Percentiles rank a stretch among this genome's conserved stretches.
These are phyloP conservation scores for Bubo scandiacus DNA, from an alignment of 2,113 vertebrate genomes.

Conservation along the genomic window DNA sequence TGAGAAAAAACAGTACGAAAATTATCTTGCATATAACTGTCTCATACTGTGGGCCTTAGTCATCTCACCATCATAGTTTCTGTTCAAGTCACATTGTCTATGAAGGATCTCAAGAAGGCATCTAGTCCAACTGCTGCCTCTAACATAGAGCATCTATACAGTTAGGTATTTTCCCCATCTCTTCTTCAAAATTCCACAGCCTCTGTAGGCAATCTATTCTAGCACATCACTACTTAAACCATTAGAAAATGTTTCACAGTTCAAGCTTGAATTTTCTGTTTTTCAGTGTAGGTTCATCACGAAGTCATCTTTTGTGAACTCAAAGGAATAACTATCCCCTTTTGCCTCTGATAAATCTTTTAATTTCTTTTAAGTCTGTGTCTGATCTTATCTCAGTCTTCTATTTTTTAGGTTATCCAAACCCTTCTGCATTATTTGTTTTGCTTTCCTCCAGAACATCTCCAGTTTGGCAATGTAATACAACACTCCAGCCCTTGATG, in stretches of 20 bases:
- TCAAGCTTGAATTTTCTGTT: not conserved
- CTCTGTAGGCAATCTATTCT: not conserved
- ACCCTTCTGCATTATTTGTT: not conserved
- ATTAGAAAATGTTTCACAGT: not conserved
- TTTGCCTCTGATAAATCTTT: not conserved
- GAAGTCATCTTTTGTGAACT: not conserved
- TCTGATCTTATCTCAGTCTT: not conserved
- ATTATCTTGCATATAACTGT: not conserved
- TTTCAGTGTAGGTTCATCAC: not conserved
- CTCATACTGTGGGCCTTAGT: not conserved
- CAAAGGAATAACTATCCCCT: not conserved
- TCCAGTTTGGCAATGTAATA: not conserved
- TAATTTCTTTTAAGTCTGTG: not conserved
- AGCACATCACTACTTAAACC: not conserved
- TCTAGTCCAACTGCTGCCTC: not conserved
- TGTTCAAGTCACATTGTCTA: not conserved
- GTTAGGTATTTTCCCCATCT: not conserved
- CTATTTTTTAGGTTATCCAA: not conserved
- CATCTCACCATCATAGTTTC: not conserved
- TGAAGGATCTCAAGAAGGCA: not conserved
- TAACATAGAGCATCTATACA: not conserved
- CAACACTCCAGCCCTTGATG: not conserved
- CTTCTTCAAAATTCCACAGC: not conserved
- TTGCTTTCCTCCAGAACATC: not conserved
- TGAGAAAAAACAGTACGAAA: not conserved